Conservation (phyloP, 2,113 vertebrate genomes). For the Lepisosteus oculatus region DNA sequence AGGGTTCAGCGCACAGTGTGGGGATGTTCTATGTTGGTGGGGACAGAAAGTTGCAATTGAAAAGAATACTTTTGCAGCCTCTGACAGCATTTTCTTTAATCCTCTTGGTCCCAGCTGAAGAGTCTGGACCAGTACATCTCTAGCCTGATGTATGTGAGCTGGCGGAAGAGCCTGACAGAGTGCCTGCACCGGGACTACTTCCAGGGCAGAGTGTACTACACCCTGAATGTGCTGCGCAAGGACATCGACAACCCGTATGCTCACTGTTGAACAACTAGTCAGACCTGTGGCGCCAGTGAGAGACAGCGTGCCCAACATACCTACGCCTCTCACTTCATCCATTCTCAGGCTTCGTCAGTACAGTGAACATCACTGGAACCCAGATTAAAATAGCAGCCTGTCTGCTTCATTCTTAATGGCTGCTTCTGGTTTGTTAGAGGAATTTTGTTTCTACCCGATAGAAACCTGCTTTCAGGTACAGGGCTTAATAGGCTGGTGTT, state of each 20-base stretch:
- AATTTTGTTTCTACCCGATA: too few relatives aligned
- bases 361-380: too few relatives aligned
- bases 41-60: neutral
- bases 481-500: too few relatives aligned
- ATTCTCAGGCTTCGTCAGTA: too few relatives aligned
- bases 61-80: neutral
- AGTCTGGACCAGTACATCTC: constrained; percentile 90
- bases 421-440: too few relatives aligned
- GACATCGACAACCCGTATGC: constrained; percentile 94
- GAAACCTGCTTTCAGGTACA: too few relatives aligned
- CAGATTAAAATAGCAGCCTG: too few relatives aligned
- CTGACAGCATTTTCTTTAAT: neutral
- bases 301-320: too few relatives aligned
- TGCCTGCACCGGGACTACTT: constrained; percentile 87
- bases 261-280: too few relatives aligned
- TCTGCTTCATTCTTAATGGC: too few relatives aligned
- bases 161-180: constrained; percentile 87
- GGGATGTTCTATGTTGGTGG: neutral
- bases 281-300: too few relatives aligned
- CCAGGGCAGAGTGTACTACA: constrained; percentile 86
- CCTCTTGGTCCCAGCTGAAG: constrained; percentile 72
- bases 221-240: constrained; percentile 78
- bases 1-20: neutral
- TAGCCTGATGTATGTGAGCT: constrained; percentile 85
- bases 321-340: too few relatives aligned